Conservation (phyloP, 2,888 invertebrate species). For the Alviniconcha strummeri region DNA sequence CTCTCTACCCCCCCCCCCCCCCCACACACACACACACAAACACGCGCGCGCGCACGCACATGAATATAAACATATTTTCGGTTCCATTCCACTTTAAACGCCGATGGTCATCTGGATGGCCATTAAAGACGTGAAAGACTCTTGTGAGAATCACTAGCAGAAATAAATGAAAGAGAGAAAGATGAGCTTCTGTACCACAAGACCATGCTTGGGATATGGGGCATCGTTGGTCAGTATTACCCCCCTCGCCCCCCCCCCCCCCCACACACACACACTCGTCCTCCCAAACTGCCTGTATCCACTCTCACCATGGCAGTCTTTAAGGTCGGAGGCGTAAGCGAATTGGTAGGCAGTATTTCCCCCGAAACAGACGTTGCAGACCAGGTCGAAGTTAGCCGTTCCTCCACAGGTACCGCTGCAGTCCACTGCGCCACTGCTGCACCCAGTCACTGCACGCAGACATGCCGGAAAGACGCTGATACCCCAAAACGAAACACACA, state of each 20-base stretch:
- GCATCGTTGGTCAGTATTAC: background rate
- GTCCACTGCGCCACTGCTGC: background rate
- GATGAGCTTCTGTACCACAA: no score
- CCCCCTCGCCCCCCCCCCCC: background rate
- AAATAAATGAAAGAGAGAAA: no score
- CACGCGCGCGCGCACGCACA: no score
- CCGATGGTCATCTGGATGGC: no score
- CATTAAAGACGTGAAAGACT: no score
- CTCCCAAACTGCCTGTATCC: background rate
- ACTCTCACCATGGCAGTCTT: constrained; percentile 26
- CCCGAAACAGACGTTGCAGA: constrained; percentile 13
- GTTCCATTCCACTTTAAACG: no score
- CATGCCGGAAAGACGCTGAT: background rate
- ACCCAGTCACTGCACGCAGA: constrained; percentile 27
- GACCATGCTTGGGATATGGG: no score
- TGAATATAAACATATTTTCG: no score
- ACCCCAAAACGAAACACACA: no score
- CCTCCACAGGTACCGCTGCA: constrained; percentile 27
- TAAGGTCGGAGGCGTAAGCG: constrained; percentile 12
- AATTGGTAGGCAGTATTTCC: constrained; percentile 15
- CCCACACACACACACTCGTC: background rate
- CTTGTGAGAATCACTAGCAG: no score
- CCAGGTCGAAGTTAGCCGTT: background rate
- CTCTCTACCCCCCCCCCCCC: no score
- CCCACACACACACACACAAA: background rate